These are phyloP conservation scores for Atherinomorus stipes DNA, from an alignment of 2,113 vertebrate species.

Conservation along the genomic window DNA sequence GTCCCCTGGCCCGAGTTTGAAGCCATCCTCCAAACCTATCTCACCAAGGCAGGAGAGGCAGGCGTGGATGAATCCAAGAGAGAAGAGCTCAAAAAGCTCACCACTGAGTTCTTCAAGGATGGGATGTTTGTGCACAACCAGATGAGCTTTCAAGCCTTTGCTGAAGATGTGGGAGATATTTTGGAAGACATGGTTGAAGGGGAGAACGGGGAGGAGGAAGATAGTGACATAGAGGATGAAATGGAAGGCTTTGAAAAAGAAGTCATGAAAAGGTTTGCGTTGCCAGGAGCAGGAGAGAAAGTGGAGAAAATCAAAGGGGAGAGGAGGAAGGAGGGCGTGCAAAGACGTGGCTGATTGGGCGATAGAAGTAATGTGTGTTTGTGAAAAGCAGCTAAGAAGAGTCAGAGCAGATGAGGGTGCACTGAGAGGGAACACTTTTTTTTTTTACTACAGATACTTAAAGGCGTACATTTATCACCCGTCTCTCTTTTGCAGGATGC, in stretches of 20 bases:
- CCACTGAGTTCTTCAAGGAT: constrained; percentile 81
- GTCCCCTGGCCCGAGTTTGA: constrained; percentile 84
- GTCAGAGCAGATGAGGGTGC: constrained; percentile 16
- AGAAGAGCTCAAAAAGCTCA: constrained; percentile 71
- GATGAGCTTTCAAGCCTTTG: constrained; percentile 88
- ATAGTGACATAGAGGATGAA: constrained; percentile 75
- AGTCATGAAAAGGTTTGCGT: constrained; percentile 73
- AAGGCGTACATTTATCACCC: constrained; percentile 33
- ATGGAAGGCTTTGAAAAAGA: constrained; percentile 88
- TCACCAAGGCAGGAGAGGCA: constrained; percentile 67
- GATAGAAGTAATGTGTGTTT: constrained; percentile 13
- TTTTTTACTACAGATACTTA: constrained; percentile 48
- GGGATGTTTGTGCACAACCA: constrained; percentile 87
- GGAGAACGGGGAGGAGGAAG: constrained; percentile 55
- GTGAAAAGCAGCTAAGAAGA: constrained; percentile 26
- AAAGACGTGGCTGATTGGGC: constrained; percentile 64
- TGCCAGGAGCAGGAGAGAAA: constrained; percentile 33
- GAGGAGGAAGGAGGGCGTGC: constrained; percentile 57
- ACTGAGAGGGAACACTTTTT: constrained; percentile 59
- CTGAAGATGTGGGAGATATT: constrained; percentile 89
- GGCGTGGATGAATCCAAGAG: constrained; percentile 56
- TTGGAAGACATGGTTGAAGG: constrained; percentile 87
- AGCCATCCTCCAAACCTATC: constrained; percentile 82
- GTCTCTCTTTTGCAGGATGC: not conserved
- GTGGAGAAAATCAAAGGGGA: constrained; percentile 49